Percentiles rank a stretch among this genome's conserved stretches.
phyloP scores from a whole-genome alignment of 2,113 vertebrate genomes.

The Talpa occidentalis region DNA sequence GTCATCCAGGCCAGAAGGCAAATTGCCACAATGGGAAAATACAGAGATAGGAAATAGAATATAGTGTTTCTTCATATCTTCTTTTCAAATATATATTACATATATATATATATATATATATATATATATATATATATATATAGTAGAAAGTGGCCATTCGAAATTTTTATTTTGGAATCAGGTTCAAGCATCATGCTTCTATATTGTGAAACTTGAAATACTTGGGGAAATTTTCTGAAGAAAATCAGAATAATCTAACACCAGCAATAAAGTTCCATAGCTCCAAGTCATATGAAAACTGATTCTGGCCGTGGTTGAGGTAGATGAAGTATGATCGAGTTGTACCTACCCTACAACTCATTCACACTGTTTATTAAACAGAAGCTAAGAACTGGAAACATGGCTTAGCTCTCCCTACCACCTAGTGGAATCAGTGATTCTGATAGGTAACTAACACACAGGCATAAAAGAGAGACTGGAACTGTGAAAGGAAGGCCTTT shows the following conservation, averaged over 20 bases:
- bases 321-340: not conserved
- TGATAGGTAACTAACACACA: not conserved
- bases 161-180: conserved; percentile 31
- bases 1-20: conserved; percentile 20
- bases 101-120: too few relatives aligned
- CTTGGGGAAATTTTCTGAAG: conserved; percentile 42
- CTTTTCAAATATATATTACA: not conserved
- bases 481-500: not conserved
- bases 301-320: not conserved
- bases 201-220: conserved; percentile 32
- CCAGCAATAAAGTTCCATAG: not conserved
- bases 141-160: conserved; percentile 35
- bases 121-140: too few relatives aligned
- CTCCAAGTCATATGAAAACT: not conserved
- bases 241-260: conserved; percentile 29
- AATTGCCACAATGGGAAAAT: not conserved
- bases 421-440: not conserved
- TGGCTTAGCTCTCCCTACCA: not conserved
- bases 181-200: conserved; percentile 47
- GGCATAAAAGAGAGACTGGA: not conserved
- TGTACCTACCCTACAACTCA: not conserved
- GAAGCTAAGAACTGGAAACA: not conserved
- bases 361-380: not conserved
- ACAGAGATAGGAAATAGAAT: conserved; percentile 39
- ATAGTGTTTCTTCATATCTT: conserved; percentile 15